phyloP scores from a whole-genome alignment of 2,113 vertebrate genomes.

The Pangasianodon gigas region DNA sequence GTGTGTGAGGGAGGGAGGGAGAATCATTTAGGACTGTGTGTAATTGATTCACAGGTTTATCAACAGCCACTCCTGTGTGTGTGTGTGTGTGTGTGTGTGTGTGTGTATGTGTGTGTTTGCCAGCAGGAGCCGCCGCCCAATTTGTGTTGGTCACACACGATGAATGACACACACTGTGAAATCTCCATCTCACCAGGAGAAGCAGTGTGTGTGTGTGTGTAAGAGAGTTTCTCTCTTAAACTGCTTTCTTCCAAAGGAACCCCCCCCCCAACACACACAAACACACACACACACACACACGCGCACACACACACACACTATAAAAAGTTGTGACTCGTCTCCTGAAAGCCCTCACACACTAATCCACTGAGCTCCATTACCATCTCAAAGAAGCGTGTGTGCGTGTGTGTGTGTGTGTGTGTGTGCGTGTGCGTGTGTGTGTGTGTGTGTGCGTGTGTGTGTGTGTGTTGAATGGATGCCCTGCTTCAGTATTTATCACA shows the following conservation, averaged over 20 bases:
- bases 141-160: constrained; percentile 48
- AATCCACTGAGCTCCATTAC: constrained; percentile 19
- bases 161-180: constrained; percentile 53
- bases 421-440: constrained; percentile 5
- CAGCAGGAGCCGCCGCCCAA: constrained; percentile 53
- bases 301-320: background rate
- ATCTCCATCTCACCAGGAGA: constrained; percentile 46
- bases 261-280: background rate
- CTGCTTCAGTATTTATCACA: background rate
- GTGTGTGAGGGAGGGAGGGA: background rate
- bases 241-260: background rate
- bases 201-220: constrained; percentile 8
- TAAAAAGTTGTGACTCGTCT: background rate
- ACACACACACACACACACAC: background rate
- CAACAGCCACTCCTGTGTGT: constrained; percentile 5
- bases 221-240: background rate
- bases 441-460: constrained; percentile 16
- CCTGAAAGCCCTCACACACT: constrained; percentile 20
- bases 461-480: constrained; percentile 13
- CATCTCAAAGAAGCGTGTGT: constrained; percentile 4
- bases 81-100: constrained; percentile 32
- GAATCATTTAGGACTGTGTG: background rate
- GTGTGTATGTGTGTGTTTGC: constrained; percentile 45
- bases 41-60: constrained; percentile 38
- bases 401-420: constrained; percentile 5